Evolutionary conservation across 2,888 invertebrate species (phyloP).

Genomic region (Brachyptera putata): DNA sequence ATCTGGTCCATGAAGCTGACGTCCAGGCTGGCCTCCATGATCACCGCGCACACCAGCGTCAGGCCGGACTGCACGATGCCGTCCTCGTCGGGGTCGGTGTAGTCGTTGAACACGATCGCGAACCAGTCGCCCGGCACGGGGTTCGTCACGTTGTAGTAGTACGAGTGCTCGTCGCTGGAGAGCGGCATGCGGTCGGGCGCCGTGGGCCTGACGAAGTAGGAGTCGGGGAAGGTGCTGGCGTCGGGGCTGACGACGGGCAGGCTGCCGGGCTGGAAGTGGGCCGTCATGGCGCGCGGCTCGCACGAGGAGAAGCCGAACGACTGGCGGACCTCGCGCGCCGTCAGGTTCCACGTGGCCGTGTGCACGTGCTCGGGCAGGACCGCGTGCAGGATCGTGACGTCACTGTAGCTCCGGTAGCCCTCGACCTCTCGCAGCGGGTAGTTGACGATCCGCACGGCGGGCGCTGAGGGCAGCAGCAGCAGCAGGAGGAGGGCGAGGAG

Average conservation of each 20-base stretch:
- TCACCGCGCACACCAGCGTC: slow-evolving; percentile 25
- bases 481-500: not conserved
- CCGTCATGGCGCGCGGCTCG: slow-evolving; percentile 36
- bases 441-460: not conserved
- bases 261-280: slow-evolving; percentile 70
- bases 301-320: slow-evolving; percentile 34
- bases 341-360: slow-evolving; percentile 47
- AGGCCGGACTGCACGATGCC: slow-evolving; percentile 72
- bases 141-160: slow-evolving; percentile 36
- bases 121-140: slow-evolving; percentile 69
- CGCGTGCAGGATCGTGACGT: slow-evolving; percentile 56
- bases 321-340: slow-evolving; percentile 35
- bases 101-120: slow-evolving; percentile 71
- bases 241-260: slow-evolving; percentile 81
- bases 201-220: slow-evolving; percentile 44
- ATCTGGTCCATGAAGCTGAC: slow-evolving; percentile 9
- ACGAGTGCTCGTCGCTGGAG: slow-evolving; percentile 38
- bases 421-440: slow-evolving; percentile 36
- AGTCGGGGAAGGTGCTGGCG: slow-evolving; percentile 68
- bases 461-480: not conserved
- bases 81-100: slow-evolving; percentile 67
- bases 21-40: slow-evolving; percentile 26
- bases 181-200: slow-evolving; percentile 38
- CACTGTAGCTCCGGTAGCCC: slow-evolving; percentile 52
- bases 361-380: slow-evolving; percentile 50